Conservation (phyloP, 1,140 invertebrate species). For the Drosophila baimaii region DNA sequence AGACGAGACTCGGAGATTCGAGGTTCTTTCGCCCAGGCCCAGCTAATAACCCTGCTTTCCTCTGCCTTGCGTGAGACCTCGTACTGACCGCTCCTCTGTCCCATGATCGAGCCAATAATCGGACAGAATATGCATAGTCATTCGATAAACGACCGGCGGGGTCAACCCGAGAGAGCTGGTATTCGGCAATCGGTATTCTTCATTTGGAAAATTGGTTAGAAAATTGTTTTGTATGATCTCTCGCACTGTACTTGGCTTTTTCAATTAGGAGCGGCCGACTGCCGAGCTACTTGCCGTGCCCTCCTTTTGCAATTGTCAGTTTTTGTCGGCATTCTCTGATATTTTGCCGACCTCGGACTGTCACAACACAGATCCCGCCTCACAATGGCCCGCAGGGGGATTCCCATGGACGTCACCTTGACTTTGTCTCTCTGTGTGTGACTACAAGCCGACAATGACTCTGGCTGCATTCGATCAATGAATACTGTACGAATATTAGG, state of each 20-base stretch:
- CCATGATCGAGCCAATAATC: conserved; percentile 71
- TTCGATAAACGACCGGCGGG: conserved; percentile 79
- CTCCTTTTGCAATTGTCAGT: conserved; percentile 54
- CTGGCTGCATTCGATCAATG: conserved; percentile 42
- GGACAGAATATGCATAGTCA: conserved; percentile 82
- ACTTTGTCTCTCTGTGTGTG: conserved; percentile 14
- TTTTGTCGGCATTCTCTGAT: conserved; percentile 54
- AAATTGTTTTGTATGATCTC: conserved; percentile 58
- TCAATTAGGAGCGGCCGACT: conserved; percentile 19
- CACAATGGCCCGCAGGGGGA: conserved; percentile 55
- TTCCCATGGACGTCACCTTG: conserved; percentile 50
- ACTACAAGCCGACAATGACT: conserved; percentile 27
- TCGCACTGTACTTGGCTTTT: conserved; percentile 33
- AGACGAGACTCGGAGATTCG: conserved; percentile 12
- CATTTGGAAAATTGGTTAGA: conserved; percentile 60
- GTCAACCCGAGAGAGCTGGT: conserved; percentile 62
- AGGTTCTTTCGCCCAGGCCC: conserved; percentile 44
- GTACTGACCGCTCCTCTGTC: conserved; percentile 16
- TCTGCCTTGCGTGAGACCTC: conserved; percentile 63
- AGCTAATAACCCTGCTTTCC: conserved; percentile 78
- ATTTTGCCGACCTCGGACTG: conserved; percentile 51
- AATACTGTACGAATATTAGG: conserved; percentile 38
- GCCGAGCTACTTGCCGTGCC: conserved; percentile 2
- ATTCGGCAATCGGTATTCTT: conserved; percentile 7
- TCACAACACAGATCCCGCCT: conserved; percentile 58